Evolutionary conservation across 1,140 invertebrate species (phyloP), one percentile per base, ranked within the genome.

Genomic region (Euglossa dilemma): DNA sequence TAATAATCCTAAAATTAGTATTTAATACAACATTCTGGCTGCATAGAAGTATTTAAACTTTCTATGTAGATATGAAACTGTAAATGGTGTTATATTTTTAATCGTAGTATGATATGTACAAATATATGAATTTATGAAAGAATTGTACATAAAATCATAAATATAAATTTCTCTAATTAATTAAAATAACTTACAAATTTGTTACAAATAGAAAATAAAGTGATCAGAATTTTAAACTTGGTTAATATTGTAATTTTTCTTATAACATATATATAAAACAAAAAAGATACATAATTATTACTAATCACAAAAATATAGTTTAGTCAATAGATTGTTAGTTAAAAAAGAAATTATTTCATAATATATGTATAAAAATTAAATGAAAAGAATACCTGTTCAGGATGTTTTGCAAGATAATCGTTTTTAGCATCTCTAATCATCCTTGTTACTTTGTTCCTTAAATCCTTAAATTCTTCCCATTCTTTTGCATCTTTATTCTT

Each of bases 341-440:
- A 28, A 16, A n/a, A 59, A 72, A 54, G 28, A 64, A 11, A 77
- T 67, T 66, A 81, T 67, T 81, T 7, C 50, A 16, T 63, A 23
- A 9, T 14, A n/a, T 20, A n/a, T 54, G 20, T 54, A 16, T 25
- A 52, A 54, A 75, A 63, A 56, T 75, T 71, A 77, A 76, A 73
- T 54, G 16, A 64, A 84, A 73, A 83, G 87, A 86, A 91, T 94
- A 95, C 95, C 94, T 95, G 94, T 85, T 95, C 94, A 59, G 94
- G 93, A 89, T 95, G 93, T 91, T 94, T 95, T 70, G 94, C 90
- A 80, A 95, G 92, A 90, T 94, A 95, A 63, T 95, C 94, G 88
- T 94, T 93, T 89, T 95, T 95, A 50, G 95, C 95, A 77, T 95
- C 94, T 83, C 93, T 93, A 78, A 95, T 94, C 94, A 95, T 94